Conservation (phyloP, 2,888 invertebrate genomes). For the Acronicta alni region DNA sequence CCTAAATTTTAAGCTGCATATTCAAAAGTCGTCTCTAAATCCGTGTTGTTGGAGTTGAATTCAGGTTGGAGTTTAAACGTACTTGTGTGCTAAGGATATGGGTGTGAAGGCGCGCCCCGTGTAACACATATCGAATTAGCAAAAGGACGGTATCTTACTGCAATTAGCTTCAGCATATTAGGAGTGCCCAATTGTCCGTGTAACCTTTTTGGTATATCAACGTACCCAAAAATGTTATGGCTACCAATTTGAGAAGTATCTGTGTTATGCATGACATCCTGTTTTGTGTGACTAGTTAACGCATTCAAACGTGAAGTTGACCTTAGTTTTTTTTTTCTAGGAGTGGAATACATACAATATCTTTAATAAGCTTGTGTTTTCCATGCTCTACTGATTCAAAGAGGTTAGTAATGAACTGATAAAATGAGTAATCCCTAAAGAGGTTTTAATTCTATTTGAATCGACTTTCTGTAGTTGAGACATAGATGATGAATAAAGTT, state of each 20-base stretch:
- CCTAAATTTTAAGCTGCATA: conserved; percentile 69
- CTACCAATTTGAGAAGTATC: conserved; percentile 32
- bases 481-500: too few species aligned
- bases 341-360: conserved; percentile 1
- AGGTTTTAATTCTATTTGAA: too few species aligned
- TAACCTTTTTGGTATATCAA: conserved; percentile 46
- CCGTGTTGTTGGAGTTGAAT: conserved; percentile 47
- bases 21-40: conserved; percentile 70
- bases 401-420: too few species aligned
- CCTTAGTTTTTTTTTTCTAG: conserved; percentile 14
- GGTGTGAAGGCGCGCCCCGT: conserved; percentile 76
- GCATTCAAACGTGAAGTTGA: conserved; percentile 11
- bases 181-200: conserved; percentile 74
- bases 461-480: too few species aligned
- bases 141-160: conserved; percentile 87
- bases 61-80: conserved; percentile 45
- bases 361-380: not conserved
- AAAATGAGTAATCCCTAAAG: not conserved
- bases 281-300: conserved; percentile 35
- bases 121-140: conserved; percentile 88
- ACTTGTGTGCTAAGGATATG: conserved; percentile 68
- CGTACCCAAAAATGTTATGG: conserved; percentile 38
- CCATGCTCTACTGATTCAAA: conserved; percentile 1
- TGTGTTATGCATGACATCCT: conserved; percentile 36
- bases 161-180: conserved; percentile 87